Base-by-base conservation (phyloP, 2,113 vertebrate species). In the Manacus vitellinus region DNA sequence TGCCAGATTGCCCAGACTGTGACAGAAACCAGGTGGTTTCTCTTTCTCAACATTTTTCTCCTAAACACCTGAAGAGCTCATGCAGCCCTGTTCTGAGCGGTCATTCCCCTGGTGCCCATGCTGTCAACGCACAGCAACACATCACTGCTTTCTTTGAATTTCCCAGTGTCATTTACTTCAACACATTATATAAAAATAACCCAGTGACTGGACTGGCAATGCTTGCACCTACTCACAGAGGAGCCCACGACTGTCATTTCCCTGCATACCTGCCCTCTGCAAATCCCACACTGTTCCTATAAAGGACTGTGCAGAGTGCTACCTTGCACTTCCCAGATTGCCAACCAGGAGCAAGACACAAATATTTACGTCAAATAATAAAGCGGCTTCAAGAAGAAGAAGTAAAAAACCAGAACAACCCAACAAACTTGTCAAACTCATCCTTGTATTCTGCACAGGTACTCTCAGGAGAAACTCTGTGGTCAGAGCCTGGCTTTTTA, bases 251-350 rank as follows among this genome's bases (percentile, higher is more conserved):
- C 82, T 85, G 61, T 66, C 61, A 78, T 61, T 87, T 30, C 39
- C 44, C 23, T 47, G 43, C 1, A 1, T 8, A 90, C 72, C 51
- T 90, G 78, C 73, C 90, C 76, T 93, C 85, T 86, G 51, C 47
- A 88, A 76, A 90, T 84, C 82, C 75, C 89, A 92, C 82, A 61
- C 43, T 67, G 55, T 76, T 92, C 88, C 85, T 59, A 47, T n/a
- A 73, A 93, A 73, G 92, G 62, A 62, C 46, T 70, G n/a, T 8
- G 35, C 58, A 55, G 21, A 28, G 52, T 52, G 73, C 49, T 81
- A 82, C 56, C 47, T 41, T 85, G 70, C 31, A 37, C 59, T 90
- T 92, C 51, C 67, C 55, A 58, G 71, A 77, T 0, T 85, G 46
- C 24, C 5, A 85, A 20, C 18, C 63, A 92, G 18, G 9, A 74